phyloP scores from a whole-genome alignment of 92 coral and sea anemone genomes.

The Virgularia gustaviana region DNA sequence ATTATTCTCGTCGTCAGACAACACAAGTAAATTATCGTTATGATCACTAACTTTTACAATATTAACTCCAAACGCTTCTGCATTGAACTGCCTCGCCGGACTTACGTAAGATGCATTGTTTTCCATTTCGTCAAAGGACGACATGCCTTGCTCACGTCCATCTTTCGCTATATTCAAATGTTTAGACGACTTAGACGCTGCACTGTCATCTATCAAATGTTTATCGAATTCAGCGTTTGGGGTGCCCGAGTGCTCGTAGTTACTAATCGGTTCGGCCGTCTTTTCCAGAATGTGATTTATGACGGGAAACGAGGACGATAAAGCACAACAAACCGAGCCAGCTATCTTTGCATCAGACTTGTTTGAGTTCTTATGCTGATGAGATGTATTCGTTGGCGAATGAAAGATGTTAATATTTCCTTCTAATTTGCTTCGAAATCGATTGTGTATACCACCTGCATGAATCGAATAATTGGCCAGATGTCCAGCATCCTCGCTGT shows the following conservation, averaged over 20 bases:
- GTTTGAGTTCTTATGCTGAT: slow-evolving; percentile 20
- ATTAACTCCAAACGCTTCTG: not conserved
- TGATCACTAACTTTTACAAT: slow-evolving; percentile 5
- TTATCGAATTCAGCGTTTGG: not conserved
- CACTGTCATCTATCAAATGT: not conserved
- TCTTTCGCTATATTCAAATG: not conserved
- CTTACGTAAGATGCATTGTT: too few species aligned
- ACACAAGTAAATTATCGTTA: not conserved
- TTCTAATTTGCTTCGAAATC: not conserved
- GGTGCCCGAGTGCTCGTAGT: not conserved
- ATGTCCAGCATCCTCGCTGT: not conserved
- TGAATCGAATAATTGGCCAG: not conserved
- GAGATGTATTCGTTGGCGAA: slow-evolving; percentile 9
- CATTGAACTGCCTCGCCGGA: not conserved
- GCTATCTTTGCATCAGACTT: slow-evolving; percentile 9
- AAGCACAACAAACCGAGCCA: not conserved
- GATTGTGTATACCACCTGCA: slow-evolving; percentile 33
- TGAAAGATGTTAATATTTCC: not conserved
- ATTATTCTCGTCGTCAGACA: not conserved
- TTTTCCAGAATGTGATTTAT: not conserved
- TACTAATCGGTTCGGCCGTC: not conserved
- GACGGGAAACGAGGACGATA: not conserved
- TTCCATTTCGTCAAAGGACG: not conserved
- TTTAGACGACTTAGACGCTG: not conserved
- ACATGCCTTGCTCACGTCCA: too few species aligned